Conservation (phyloP, 92 coral and sea anemone genomes). For the Porites rus region DNA sequence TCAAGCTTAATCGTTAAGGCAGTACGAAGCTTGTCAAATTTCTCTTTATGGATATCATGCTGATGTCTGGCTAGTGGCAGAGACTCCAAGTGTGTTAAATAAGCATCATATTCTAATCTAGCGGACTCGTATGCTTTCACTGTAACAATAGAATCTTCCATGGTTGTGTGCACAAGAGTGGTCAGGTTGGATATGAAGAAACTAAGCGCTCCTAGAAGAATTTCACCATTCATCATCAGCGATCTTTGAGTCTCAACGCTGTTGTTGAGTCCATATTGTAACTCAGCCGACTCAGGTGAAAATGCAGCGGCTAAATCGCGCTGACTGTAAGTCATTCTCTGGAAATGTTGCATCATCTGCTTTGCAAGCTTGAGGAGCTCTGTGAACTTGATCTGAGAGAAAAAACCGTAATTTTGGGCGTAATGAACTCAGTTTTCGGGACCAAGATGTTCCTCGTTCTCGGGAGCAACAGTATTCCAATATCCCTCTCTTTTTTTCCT, state of each 20-base stretch:
- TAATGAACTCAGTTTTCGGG: too few relatives aligned
- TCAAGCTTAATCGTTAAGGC: conserved; percentile 92
- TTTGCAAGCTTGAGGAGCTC: conserved; percentile 82
- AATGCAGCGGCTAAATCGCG: conserved; percentile 87
- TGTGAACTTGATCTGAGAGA: conserved; percentile 76
- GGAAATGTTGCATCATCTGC: conserved; percentile 92
- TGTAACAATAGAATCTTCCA: conserved; percentile 96
- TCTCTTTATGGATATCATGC: conserved; percentile 89
- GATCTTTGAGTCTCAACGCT: conserved; percentile 94
- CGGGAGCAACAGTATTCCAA: too few relatives aligned
- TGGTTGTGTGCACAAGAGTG: conserved; percentile 93
- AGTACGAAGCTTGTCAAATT: conserved; percentile 88
- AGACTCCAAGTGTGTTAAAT: conserved; percentile 90
- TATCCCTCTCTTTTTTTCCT: too few relatives aligned
- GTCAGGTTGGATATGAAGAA: conserved; percentile 92
- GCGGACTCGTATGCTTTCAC: conserved; percentile 95
- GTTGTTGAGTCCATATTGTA: conserved; percentile 92
- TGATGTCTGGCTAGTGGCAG: conserved; percentile 55
- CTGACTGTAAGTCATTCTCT: conserved; percentile 87
- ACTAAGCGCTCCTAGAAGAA: conserved; percentile 89
- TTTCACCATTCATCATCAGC: conserved; percentile 91
- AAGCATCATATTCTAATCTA: conserved; percentile 98
- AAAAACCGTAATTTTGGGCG: too few relatives aligned
- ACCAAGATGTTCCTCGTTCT: too few relatives aligned
- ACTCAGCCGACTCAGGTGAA: conserved; percentile 95